Evolutionary conservation across 1,140 invertebrate species (phyloP), one percentile per base, ranked within the genome.

Genomic region (Doryteuthis pealeii): DNA sequence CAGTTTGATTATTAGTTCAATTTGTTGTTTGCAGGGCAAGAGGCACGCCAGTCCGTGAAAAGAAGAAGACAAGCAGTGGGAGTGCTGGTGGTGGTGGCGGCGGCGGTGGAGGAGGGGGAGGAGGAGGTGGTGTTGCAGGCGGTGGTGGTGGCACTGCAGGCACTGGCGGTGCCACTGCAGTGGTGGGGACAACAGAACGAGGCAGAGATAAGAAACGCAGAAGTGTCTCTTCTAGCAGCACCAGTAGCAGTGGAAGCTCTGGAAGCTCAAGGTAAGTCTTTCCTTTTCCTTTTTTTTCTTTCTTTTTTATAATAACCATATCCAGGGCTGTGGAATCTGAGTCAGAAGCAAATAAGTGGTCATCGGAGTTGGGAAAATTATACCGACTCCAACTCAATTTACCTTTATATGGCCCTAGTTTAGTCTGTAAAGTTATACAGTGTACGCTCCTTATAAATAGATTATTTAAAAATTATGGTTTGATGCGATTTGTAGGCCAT

Each of bases 1-100:
- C n/a, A n/a, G n/a, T n/a, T n/a, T n/a, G n/a, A n/a, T n/a, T n/a
- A n/a, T 40, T 40, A 5, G 10, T 40, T 40, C 1, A 14, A 5
- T 62, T 62, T 62, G 54, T n/a, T 62, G 18, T 28, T 62, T 62
- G 12, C 66, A 68, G 66, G 66, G 31, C 66, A 8, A 68, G 66
- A 68, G 31, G 66, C 30, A 33, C 66, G 30, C 31, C 31, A 33
- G 31, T 30, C 18, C 22, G 66, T 18, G 66, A 68, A 33, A 68
- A 33, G 32, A 68, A 68, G 22, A 68, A 68, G 32, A 33, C 32
- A 32, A 33, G 5, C 10, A 33, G 30, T 31, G 66, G 32, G 6
- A 31, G 31, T 32, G 66, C 12, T 40, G 10, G 40, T 30, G 45
- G 49, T 26, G 43, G 49, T 18, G 43, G 43, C 43, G 22, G 40